Evolutionary conservation across 92 coral and sea anemone genomes (phyloP).

Genomic region (Parazoanthus swiftii): DNA sequence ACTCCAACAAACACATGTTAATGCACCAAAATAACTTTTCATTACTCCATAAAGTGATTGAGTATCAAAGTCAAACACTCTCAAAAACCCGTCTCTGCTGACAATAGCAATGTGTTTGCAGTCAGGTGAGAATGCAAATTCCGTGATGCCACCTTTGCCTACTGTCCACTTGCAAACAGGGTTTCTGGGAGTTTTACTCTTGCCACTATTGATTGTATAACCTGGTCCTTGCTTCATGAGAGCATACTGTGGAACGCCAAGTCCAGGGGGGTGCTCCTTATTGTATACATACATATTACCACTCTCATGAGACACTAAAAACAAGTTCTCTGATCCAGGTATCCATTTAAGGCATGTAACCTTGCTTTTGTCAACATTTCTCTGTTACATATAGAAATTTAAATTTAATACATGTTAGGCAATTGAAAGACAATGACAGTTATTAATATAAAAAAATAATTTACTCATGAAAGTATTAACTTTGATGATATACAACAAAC

Average conservation of each 20-base stretch:
- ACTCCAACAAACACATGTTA: conserved; percentile 97
- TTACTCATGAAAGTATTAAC: too few species aligned
- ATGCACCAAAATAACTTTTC: conserved; percentile 98
- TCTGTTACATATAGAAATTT: too few species aligned
- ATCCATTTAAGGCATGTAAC: conserved; percentile 98
- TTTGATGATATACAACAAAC: too few species aligned
- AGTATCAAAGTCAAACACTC: conserved; percentile 95
- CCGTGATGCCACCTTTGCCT: conserved; percentile 88
- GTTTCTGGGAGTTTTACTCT: conserved; percentile 87
- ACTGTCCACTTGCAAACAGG: conserved; percentile 98
- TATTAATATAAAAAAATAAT: too few species aligned
- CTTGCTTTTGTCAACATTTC: conserved; percentile 90
- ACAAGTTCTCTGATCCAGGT: conserved; percentile 97
- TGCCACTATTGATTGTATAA: conserved; percentile 76
- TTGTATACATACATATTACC: conserved; percentile 98
- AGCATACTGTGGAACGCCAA: conserved; percentile 84
- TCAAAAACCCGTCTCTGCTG: conserved; percentile 93
- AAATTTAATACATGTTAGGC: not conserved
- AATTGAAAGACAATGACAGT: too few species aligned
- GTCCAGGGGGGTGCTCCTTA: conserved; percentile 89
- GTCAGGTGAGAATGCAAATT: conserved; percentile 98
- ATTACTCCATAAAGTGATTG: conserved; percentile 93
- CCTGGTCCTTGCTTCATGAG: conserved; percentile 98
- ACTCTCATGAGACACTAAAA: conserved; percentile 90
- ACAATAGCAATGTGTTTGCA: conserved; percentile 96